A percentile compares a stretch with the other conserved stretches of the same genome.
Evolutionary conservation across 2,113 vertebrate species (phyloP).

Genomic region (Psittacus erithacus): DNA sequence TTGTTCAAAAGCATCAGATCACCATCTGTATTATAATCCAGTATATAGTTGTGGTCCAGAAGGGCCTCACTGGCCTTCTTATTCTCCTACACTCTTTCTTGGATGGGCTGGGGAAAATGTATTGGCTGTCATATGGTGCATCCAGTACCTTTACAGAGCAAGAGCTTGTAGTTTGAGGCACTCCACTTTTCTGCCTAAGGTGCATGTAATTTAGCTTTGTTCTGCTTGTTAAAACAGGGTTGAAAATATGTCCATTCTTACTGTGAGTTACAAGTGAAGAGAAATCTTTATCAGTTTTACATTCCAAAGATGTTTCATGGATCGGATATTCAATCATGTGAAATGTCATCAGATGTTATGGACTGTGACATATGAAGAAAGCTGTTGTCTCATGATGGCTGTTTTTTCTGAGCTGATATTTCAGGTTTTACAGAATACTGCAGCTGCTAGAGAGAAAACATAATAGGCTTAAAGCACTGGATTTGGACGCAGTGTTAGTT

Average conservation of each 20-base stretch:
- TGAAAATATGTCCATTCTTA: neutral
- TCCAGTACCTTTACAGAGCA: neutral
- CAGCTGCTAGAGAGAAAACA: slow-evolving; percentile 19
- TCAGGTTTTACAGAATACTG: slow-evolving; percentile 9
- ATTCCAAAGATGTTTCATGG: neutral
- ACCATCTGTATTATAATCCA: slow-evolving; percentile 57
- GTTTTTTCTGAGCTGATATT: neutral
- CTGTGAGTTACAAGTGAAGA: neutral
- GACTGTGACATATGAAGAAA: slow-evolving; percentile 7
- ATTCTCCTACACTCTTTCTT: neutral
- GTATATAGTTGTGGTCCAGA: slow-evolving; percentile 26
- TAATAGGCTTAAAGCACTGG: neutral
- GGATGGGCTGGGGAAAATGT: neutral
- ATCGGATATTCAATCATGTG: neutral
- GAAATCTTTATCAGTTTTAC: neutral
- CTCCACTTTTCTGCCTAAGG: neutral
- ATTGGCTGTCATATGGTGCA: neutral
- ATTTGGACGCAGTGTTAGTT: slow-evolving; percentile 31
- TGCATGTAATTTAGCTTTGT: neutral
- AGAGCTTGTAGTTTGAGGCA: neutral
- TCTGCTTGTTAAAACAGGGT: neutral
- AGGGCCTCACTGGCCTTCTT: slow-evolving; percentile 46
- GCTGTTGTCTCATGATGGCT: neutral
- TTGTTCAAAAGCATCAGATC: slow-evolving; percentile 18
- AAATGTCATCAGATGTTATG: neutral